phyloP scores from a whole-genome alignment of 2,888 invertebrate genomes.

The Ornithoptera priamus region DNA sequence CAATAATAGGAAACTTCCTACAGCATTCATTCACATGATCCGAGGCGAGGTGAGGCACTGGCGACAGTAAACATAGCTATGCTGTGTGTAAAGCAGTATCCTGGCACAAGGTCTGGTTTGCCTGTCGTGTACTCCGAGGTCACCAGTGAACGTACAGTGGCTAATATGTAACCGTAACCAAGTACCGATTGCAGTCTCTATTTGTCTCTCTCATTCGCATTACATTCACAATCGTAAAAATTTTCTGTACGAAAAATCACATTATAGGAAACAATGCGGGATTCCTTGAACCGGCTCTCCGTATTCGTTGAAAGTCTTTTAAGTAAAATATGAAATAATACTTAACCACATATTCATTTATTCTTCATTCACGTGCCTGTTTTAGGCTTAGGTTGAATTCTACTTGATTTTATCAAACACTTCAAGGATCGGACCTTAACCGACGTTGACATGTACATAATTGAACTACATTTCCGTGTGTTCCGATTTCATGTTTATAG shows the following conservation, averaged over 20 bases:
- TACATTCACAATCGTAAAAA: conserved; percentile 23
- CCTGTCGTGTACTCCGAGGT: conserved; percentile 58
- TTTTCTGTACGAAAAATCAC: background rate
- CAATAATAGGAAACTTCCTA: conserved; percentile 37
- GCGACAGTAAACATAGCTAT: conserved; percentile 46
- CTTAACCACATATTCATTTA: background rate
- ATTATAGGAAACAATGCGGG: background rate
- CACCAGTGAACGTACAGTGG: conserved; percentile 65
- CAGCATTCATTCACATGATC: conserved; percentile 32
- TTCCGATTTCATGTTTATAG: background rate
- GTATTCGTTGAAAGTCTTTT: background rate
- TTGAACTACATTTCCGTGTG: background rate
- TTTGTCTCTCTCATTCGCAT: conserved; percentile 38
- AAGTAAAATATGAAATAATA: background rate
- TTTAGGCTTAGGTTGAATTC: background rate
- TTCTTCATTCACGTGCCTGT: background rate
- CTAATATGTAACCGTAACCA: conserved; percentile 57
- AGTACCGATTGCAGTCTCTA: conserved; percentile 41
- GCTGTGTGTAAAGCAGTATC: conserved; percentile 47
- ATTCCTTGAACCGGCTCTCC: background rate
- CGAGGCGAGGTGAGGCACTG: conserved; percentile 30
- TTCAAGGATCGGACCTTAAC: conserved; percentile 17
- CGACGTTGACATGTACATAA: conserved; percentile 2
- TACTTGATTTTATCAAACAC: conserved; percentile 13
- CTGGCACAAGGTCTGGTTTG: conserved; percentile 62